Conservation (phyloP, 2,888 invertebrate species). For the Ecliptopera silaceata region DNA sequence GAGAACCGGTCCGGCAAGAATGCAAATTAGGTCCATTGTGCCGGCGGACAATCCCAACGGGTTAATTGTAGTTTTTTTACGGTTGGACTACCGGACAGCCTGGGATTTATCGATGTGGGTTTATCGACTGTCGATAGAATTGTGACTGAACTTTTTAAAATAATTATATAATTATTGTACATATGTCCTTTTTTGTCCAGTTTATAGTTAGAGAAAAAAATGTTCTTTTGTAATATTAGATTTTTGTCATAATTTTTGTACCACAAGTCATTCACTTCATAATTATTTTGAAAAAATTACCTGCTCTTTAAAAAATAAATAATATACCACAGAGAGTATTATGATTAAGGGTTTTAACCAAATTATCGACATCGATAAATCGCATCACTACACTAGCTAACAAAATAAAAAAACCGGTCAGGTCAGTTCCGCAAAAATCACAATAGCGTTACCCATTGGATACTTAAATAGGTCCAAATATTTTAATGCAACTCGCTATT, state of each 20-base stretch:
- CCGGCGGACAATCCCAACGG: constrained; percentile 65
- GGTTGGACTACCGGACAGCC: constrained; percentile 35
- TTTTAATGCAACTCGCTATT: constrained; percentile 76
- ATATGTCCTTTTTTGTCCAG: no score
- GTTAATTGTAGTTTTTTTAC: constrained; percentile 56
- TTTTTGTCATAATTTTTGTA: no score
- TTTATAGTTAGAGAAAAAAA: no score
- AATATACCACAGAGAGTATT: background rate
- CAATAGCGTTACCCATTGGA: constrained; percentile 75
- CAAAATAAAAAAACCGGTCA: constrained; percentile 72
- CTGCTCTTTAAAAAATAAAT: background rate
- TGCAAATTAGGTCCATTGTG: constrained; percentile 74
- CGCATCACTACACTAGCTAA: constrained; percentile 40
- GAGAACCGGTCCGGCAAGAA: constrained; percentile 73
- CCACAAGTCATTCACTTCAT: no score
- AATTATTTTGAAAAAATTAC: no score
- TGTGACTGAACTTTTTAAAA: background rate
- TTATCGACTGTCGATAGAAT: constrained; percentile 12
- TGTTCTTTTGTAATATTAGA: no score
- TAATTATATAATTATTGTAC: no score
- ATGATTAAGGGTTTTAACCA: background rate
- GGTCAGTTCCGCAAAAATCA: constrained; percentile 76
- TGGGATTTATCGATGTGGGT: constrained; percentile 30
- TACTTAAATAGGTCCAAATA: constrained; percentile 83
- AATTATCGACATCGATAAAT: constrained; percentile 36